phyloP scores from a whole-genome alignment of 2,797 vertebrate genomes.

The Masticophis lateralis region DNA sequence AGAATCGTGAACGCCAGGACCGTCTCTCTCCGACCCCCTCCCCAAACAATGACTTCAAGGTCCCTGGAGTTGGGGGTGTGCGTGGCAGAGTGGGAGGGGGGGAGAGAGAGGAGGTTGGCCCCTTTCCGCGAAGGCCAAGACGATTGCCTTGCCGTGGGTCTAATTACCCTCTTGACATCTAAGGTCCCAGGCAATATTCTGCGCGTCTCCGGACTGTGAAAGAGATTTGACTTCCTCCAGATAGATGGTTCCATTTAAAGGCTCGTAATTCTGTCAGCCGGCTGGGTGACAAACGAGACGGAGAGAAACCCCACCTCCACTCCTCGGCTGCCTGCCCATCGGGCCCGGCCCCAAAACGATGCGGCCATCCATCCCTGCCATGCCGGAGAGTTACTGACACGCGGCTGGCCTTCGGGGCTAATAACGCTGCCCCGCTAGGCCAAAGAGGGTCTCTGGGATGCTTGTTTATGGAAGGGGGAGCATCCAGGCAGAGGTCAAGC shows the following conservation, averaged over 20 bases:
- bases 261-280: conserved; percentile 72
- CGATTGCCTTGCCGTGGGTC: neutral
- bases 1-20: neutral
- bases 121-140: neutral
- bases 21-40: neutral
- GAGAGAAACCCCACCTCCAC: too few species aligned
- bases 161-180: neutral
- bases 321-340: conserved; percentile 48
- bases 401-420: conserved; percentile 79
- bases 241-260: conserved; percentile 62
- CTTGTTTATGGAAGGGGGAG: conserved; percentile 62
- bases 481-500: conserved; percentile 63
- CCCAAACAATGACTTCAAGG: neutral
- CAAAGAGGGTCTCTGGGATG: neutral
- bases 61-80: neutral
- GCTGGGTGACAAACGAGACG: conserved; percentile 64
- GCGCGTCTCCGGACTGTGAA: neutral
- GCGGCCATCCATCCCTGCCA: conserved; percentile 41
- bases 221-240: conserved; percentile 64
- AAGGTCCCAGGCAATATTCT: neutral
- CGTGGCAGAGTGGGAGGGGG: fast-evolving
- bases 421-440: conserved; percentile 43
- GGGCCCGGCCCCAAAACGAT: conserved; percentile 55
- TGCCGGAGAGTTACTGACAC: conserved; percentile 80
- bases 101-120: neutral